Percentiles rank a stretch among this genome's conserved stretches.
phyloP scores from a whole-genome alignment of 2,888 invertebrate genomes.

The Chirona hameri region DNA sequence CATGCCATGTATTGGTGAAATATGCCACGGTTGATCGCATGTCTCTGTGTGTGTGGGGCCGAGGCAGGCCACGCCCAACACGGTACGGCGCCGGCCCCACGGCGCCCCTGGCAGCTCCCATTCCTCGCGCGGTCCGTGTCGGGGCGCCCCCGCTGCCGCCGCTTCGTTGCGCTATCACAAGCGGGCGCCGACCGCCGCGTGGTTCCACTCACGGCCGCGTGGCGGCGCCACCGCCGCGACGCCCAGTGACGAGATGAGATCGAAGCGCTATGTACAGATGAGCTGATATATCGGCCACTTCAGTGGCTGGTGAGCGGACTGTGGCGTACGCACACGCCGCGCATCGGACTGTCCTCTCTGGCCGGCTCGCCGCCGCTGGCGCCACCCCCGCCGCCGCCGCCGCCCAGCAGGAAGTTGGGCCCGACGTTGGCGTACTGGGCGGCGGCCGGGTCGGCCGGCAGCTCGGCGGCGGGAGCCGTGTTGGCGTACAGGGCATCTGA shows the following conservation, averaged over 20 bases:
- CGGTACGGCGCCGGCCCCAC: not conserved
- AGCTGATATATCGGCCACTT: not conserved
- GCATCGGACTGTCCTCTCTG: slow-evolving; percentile 39
- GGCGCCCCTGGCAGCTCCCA: not conserved
- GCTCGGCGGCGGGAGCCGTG: slow-evolving; percentile 30
- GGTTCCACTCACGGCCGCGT: too few relatives aligned
- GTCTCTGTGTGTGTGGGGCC: not conserved
- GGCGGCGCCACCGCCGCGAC: not conserved
- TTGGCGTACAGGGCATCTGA: slow-evolving; percentile 32
- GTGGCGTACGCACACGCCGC: slow-evolving; percentile 36
- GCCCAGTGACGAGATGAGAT: slow-evolving; percentile 2
- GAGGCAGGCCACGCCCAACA: not conserved
- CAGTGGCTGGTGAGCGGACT: slow-evolving; percentile 39
- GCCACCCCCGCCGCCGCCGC: slow-evolving; percentile 29
- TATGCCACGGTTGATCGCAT: not conserved
- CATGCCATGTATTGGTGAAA: not conserved
- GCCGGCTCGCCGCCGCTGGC: not conserved
- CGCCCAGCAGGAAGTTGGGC: slow-evolving; percentile 33
- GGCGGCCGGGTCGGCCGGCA: slow-evolving; percentile 29
- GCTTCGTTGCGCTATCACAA: not conserved
- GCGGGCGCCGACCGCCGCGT: not conserved
- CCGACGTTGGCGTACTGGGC: slow-evolving; percentile 37
- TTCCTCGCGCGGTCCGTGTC: too few relatives aligned
- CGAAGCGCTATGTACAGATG: slow-evolving; percentile 9
- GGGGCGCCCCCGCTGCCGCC: not conserved